These are phyloP conservation scores for Poliocrania exsul DNA, from an alignment of 2,797 vertebrate species.

Conservation along the genomic window DNA sequence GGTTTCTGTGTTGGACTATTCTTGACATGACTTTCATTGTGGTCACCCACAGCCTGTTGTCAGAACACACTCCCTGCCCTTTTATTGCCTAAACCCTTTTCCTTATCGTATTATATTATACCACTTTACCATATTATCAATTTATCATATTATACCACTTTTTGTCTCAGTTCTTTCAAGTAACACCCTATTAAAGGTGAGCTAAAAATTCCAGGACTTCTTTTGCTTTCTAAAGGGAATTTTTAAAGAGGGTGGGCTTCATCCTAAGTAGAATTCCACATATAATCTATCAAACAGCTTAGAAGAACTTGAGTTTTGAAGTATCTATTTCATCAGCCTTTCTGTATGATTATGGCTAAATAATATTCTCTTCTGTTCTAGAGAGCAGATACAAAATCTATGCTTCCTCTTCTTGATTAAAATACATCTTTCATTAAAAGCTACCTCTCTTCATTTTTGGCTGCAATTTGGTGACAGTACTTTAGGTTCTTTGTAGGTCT, in stretches of 20 bases:
- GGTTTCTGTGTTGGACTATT: neutral
- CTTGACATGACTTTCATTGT: too few relatives aligned
- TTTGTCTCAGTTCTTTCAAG: neutral
- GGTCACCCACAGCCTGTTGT: neutral
- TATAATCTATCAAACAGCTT: neutral
- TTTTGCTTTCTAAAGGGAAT: neutral
- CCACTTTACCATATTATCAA: too few relatives aligned
- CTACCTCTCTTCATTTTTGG: neutral
- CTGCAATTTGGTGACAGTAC: neutral
- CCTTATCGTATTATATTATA: neutral
- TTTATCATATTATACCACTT: neutral
- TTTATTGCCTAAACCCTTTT: neutral
- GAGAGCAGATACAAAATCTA: neutral
- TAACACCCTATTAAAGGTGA: neutral
- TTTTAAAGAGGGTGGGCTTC: neutral
- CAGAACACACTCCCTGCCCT: neutral
- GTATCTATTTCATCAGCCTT: neutral
- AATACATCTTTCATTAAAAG: neutral
- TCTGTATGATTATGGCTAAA: neutral
- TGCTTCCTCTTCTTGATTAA: conserved; percentile 2
- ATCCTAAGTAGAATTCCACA: neutral
- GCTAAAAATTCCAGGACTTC: neutral
- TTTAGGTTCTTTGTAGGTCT: neutral
- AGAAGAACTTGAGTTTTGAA: neutral
- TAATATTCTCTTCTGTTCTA: neutral